Base-by-base conservation (phyloP, 2,113 vertebrate species). In the Theristicus caerulescens region DNA sequence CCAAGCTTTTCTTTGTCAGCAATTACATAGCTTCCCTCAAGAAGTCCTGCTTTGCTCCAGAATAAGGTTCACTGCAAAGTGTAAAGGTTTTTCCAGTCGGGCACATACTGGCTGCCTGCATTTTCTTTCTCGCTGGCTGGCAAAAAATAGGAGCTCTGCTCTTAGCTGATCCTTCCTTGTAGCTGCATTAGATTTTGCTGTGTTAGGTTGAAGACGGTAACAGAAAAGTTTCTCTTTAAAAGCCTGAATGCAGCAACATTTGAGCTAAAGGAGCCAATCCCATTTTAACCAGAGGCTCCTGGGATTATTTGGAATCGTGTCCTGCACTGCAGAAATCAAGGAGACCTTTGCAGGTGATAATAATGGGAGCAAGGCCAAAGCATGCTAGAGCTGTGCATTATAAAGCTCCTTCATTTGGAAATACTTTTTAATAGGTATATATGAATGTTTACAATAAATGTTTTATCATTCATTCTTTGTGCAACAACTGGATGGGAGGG, bases 1-100 rank as follows among this genome's bases (percentile, higher is more conserved):
- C 91, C 61, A 88, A 86, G 92, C 26, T 67, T 67, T 61, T 86
- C 80, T 72, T 65, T 70, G 16, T 40, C 78, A 89, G 93, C 92
- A 92, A 86, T 95, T 78, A 83, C 4, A 9, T 18, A 86, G 61
- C 42, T 81, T 91, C 65, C 66, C 66, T 59, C 88, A 34, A 6
- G 64, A 94, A 70, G 47, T 31, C 71, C 93, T 46, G 84, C 38
- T 73, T 38, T 72, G 67, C 85, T 96, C 89, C 95, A 92, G 78
- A 64, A 64, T 40, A 78, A 83, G 70, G 57, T 55, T 79, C 51
- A 61, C 17, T 46, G 18, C 2, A 6, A 51, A 55, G 52, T 27
- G 16, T 16, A 17, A 89, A 64, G 29, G 62, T 22, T 19, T 49
- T 69, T 40, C 58, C 46, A 51, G 31, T 29, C 42, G 54, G 24